These are phyloP conservation scores for Chloromyia formosa DNA, from an alignment of 2,888 invertebrate genomes.

Conservation along the genomic window DNA sequence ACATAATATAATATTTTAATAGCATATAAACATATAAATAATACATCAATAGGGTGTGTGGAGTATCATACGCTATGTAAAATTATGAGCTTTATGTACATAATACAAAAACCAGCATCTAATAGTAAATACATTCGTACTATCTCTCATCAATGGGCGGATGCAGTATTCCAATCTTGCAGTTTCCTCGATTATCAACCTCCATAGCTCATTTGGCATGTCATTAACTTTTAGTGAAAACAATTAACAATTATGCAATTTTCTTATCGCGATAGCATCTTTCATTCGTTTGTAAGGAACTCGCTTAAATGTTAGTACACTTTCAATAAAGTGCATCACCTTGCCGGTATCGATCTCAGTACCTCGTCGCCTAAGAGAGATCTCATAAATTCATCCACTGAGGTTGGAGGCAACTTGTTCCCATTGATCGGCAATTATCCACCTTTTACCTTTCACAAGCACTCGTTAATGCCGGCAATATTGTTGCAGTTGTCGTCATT, in stretches of 20 bases:
- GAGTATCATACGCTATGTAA: too few species aligned
- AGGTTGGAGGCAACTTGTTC: conserved; percentile 26
- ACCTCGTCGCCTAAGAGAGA: conserved; percentile 10
- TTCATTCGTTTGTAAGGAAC: conserved; percentile 1
- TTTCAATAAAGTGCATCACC: conserved; percentile 35
- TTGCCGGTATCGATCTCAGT: background rate
- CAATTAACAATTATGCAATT: conserved; percentile 32
- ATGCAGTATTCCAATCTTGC: too few species aligned
- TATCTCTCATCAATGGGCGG: too few species aligned
- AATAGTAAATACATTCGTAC: too few species aligned
- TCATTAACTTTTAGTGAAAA: conserved; percentile 32
- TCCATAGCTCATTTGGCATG: background rate
- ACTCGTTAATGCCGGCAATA: background rate
- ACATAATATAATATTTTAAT: too few species aligned
- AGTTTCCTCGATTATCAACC: too few species aligned
- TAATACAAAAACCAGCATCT: too few species aligned
- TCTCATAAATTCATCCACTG: conserved; percentile 26
- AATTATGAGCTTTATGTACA: too few species aligned
- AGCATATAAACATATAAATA: too few species aligned
- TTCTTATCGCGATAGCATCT: conserved; percentile 26
- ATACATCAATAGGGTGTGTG: too few species aligned
- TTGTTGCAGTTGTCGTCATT: background rate
- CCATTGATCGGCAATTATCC: conserved; percentile 35
- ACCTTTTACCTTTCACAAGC: conserved; percentile 40
- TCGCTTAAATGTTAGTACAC: conserved; percentile 21